Evolutionary conservation across 2,888 invertebrate species (phyloP).

Genomic region (Euspilapteryx auroguttella): DNA sequence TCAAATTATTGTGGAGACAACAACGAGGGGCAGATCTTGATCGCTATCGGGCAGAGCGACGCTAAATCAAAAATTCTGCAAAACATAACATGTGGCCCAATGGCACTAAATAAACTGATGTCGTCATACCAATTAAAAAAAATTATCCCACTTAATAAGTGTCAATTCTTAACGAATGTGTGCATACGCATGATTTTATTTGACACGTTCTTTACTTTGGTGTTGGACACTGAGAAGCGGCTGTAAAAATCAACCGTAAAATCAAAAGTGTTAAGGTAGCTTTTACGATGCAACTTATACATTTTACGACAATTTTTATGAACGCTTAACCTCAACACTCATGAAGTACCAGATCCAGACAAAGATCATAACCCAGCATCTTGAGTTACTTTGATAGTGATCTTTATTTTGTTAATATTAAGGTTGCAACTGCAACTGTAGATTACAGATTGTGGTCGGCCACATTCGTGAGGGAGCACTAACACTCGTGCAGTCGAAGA

Average conservation of each 20-base stretch:
- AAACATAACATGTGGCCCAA: slow-evolving; percentile 29
- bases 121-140: slow-evolving; percentile 59
- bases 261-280: slow-evolving; percentile 15
- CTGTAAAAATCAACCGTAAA: slow-evolving; percentile 17
- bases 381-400: slow-evolving; percentile 19
- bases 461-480: no score
- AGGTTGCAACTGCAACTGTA: slow-evolving; percentile 15
- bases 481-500: slow-evolving; percentile 39
- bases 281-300: slow-evolving; percentile 14
- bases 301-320: slow-evolving; percentile 57
- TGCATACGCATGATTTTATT: slow-evolving; percentile 58
- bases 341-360: slow-evolving; percentile 30
- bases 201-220: slow-evolving; percentile 43
- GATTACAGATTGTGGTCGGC: no score
- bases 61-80: slow-evolving; percentile 6
- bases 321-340: slow-evolving; percentile 55
- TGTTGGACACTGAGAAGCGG: slow-evolving; percentile 15
- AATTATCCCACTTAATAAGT: slow-evolving; percentile 59
- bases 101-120: slow-evolving; percentile 45
- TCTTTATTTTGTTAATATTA: slow-evolving; percentile 15
- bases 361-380: slow-evolving; percentile 31
- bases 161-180: slow-evolving; percentile 61
- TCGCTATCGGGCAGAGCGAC: no score
- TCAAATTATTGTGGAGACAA: no score
- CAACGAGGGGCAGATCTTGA: no score